Conservation (phyloP, 2,797 vertebrate genomes). For the Acipenser ruthenus region DNA sequence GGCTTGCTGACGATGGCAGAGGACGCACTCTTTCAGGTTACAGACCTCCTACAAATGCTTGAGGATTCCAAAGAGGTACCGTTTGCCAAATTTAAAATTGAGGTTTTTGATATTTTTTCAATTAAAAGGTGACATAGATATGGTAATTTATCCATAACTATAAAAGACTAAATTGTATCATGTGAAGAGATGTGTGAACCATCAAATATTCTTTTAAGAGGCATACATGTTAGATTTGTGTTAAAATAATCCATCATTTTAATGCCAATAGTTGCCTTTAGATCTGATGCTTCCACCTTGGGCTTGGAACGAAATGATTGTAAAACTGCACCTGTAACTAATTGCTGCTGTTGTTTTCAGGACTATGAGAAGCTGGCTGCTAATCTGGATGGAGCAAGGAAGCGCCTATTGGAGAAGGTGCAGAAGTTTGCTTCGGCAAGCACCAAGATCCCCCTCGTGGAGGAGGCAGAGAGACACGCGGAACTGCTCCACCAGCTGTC, state of each 20-base stretch:
- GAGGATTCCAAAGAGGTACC: constrained; percentile 76
- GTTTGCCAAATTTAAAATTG: neutral
- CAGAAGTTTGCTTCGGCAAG: constrained; percentile 61
- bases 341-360: constrained; percentile 41
- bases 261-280: too few relatives aligned
- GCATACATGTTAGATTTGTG: too few relatives aligned
- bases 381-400: constrained; percentile 75
- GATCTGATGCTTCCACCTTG: too few relatives aligned
- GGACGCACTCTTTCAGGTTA: constrained; percentile 60
- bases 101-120: too few relatives aligned
- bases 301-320: neutral
- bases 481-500: constrained; percentile 64
- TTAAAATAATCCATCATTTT: too few relatives aligned
- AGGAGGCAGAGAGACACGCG: constrained; percentile 76
- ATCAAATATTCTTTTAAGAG: too few relatives aligned
- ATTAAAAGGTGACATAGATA: neutral
- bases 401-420: constrained; percentile 62
- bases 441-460: constrained; percentile 74
- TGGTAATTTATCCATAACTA: too few relatives aligned
- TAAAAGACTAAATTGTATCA: too few relatives aligned
- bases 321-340: neutral
- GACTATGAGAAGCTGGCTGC: constrained; percentile 79
- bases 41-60: constrained; percentile 62
- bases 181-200: too few relatives aligned
- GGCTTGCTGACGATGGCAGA: constrained; percentile 64